Base-by-base conservation (phyloP, 2,888 invertebrate species). In the Criorhina ranunculi region DNA sequence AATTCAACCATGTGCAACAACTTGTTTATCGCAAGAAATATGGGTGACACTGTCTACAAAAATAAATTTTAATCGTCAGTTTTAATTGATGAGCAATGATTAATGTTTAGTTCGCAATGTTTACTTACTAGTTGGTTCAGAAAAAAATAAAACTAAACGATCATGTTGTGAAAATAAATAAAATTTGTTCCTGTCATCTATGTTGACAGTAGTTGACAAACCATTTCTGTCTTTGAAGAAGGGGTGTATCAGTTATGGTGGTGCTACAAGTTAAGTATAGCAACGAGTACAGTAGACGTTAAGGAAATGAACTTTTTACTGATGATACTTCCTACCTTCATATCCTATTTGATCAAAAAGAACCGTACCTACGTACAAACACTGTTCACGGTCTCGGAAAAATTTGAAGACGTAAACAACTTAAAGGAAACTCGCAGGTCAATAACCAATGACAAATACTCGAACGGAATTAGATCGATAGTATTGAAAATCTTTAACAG, bases 91-190 rank as follows among this genome's bases (percentile, higher is more conserved):
- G n/a, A 17, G 1, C 6, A 12, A 5, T 49, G 9, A 29, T 37
- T 15, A 15, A 37, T 37, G 11, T 19, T 51, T 29, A 9, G 42
- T 29, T 8, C 12, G 8, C 12, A 19, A 51, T 49, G 46, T 49
- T 70, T 72, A 53, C 62, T 73, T 62, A 73, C 70, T 40, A 15
- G 7, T 29, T 51, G 37, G 33, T 24, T 37, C 35, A 19, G n/a
- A 9, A 11, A 55, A 62, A 57, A 69, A 24, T 59, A 70, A 70
- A 59, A 49, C 49, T 11, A 64, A 57, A 75, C 15, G 15, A 49
- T 9, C 11, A 24, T 0, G 11, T 11, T 8, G 37, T n/a, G 49
- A n/a, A 44, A 53, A 51, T 33, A 73, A 62, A 72, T 51, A 62
- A 51, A 72, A 49, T 60, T 9, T 29, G 17, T 11, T 8, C 24